These are phyloP conservation scores for Automeris io DNA, from an alignment of 2,888 invertebrate species.

Conservation along the genomic window DNA sequence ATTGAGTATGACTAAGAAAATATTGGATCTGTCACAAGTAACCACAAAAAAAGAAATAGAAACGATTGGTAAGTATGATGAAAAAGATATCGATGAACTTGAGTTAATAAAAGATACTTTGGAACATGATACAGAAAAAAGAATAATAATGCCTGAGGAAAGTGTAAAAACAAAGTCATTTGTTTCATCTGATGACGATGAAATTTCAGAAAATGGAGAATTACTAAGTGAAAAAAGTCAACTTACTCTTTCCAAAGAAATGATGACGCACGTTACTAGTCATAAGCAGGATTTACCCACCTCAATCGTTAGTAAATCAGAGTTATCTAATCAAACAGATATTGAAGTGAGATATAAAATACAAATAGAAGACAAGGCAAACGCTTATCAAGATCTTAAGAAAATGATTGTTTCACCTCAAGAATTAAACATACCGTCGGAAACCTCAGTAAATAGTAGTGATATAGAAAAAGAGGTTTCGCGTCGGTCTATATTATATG, in stretches of 20 bases:
- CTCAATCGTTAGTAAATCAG: too few species aligned
- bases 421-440: constrained; percentile 19
- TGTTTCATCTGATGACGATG: not conserved
- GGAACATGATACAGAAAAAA: not conserved
- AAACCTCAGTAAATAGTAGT: constrained; percentile 36
- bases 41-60: constrained; percentile 25
- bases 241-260: not conserved
- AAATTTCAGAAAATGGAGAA: not conserved
- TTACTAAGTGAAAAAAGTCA: not conserved
- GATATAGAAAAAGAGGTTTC: constrained; percentile 34
- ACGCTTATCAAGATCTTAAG: not conserved
- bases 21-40: constrained; percentile 2
- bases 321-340: too few species aligned
- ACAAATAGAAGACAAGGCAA: not conserved
- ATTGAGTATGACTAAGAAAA: not conserved
- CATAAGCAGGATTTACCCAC: too few species aligned
- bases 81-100: constrained; percentile 31
- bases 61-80: constrained; percentile 22
- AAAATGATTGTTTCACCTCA: not conserved
- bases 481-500: constrained; percentile 32
- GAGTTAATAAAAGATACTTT: constrained; percentile 12
- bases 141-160: not conserved
- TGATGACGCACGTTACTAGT: too few species aligned
- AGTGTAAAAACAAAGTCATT: not conserved
- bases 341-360: constrained; percentile 5